A percentile compares a stretch with the other conserved stretches of the same genome.
Evolutionary conservation across 2,113 vertebrate species (phyloP).

Genomic region (Potamarius usumacintae): DNA sequence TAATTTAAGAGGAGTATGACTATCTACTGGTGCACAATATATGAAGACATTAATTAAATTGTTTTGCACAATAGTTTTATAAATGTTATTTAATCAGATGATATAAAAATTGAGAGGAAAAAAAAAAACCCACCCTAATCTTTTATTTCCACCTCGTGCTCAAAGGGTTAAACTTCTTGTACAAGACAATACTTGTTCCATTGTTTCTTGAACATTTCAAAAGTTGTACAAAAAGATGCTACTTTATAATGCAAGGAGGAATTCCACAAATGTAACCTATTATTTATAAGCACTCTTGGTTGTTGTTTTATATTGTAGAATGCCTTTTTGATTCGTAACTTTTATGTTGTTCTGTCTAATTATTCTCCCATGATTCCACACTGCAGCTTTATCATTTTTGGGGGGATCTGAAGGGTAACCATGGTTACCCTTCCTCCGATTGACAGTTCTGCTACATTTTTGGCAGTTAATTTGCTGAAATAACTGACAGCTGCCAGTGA

Average conservation of each 20-base stretch:
- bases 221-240: conserved; percentile 96
- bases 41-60: conserved; percentile 80
- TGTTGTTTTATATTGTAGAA: conserved; percentile 89
- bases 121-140: conserved; percentile 63
- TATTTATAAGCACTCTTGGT: conserved; percentile 92
- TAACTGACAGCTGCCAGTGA: conserved; percentile 99
- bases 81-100: conserved; percentile 80
- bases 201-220: conserved; percentile 90
- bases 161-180: conserved; percentile 97
- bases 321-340: conserved; percentile 88
- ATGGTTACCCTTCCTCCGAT: conserved; percentile 92
- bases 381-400: conserved; percentile 91
- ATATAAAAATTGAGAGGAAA: conserved; percentile 64
- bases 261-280: conserved; percentile 87
- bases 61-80: conserved; percentile 96
- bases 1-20: conserved; percentile 79
- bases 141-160: conserved; percentile 86
- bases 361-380: conserved; percentile 94
- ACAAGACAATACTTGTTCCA: conserved; percentile 81
- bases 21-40: conserved; percentile 81
- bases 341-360: conserved; percentile 87
- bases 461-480: conserved; percentile 97
- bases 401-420: conserved; percentile 95
- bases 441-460: conserved; percentile 90
- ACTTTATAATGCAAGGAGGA: conserved; percentile 89